Evolutionary conservation across 2,888 invertebrate genomes (phyloP).

Genomic region (Poecilobothrus nobilitatus): DNA sequence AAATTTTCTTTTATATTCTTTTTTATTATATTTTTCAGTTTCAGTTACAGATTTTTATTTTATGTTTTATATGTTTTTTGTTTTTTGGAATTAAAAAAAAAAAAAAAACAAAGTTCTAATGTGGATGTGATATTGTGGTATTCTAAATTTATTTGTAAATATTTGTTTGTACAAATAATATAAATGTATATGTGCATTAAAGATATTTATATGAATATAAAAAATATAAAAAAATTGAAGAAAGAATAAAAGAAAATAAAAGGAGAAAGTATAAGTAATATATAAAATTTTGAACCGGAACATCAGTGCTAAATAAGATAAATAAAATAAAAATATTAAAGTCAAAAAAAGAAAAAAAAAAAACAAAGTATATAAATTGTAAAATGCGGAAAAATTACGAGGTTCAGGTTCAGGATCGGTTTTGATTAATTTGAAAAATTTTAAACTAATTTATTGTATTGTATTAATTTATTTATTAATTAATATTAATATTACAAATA

Average conservation of each 20-base stretch:
- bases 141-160: not conserved
- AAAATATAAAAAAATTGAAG: not conserved
- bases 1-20: not conserved
- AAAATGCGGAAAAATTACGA: too few species aligned
- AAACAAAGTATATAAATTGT: too few species aligned
- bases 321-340: not conserved
- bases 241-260: too few species aligned
- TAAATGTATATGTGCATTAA: not conserved
- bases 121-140: not conserved
- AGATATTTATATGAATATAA: not conserved
- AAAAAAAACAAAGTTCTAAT: not conserved
- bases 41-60: too few species aligned
- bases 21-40: too few species aligned
- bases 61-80: not conserved
- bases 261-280: not conserved
- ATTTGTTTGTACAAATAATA: not conserved
- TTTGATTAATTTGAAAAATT: too few species aligned
- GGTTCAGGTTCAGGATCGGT: too few species aligned
- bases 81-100: not conserved
- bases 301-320: not conserved
- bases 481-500: too few species aligned
- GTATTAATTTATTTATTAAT: too few species aligned
- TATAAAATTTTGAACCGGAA: conserved; percentile 1
- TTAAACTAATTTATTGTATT: too few species aligned
- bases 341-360: not conserved